Conservation (phyloP, 2,888 invertebrate genomes). For the Bombyx huttoni region DNA sequence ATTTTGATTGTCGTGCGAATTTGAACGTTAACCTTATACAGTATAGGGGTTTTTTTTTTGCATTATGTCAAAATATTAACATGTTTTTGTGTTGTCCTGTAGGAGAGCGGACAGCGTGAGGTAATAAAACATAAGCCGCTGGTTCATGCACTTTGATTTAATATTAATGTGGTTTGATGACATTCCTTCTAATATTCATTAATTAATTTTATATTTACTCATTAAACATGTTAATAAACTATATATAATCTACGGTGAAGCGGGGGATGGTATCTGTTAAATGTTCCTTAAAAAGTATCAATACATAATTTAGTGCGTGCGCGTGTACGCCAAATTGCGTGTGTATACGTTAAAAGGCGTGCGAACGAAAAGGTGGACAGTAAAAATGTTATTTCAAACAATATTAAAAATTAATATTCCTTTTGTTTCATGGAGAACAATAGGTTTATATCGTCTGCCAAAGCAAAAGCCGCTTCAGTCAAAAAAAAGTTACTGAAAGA, state of each 20-base stretch:
- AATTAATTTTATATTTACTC: neutral
- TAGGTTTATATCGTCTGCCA: too few relatives aligned
- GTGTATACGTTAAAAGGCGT: neutral
- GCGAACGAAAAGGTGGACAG: neutral
- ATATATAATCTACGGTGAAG: too few relatives aligned
- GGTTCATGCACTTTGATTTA: slow-evolving; percentile 51
- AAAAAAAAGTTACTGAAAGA: too few relatives aligned
- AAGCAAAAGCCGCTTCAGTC: too few relatives aligned
- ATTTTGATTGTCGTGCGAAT: neutral
- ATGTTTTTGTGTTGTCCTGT: slow-evolving; percentile 68
- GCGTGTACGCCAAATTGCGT: neutral
- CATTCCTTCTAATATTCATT: slow-evolving; percentile 15
- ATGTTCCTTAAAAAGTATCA: too few relatives aligned
- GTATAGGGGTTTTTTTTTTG: neutral
- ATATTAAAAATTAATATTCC: too few relatives aligned
- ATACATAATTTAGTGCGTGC: too few relatives aligned
- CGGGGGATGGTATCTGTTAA: too few relatives aligned
- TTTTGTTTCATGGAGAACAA: too few relatives aligned
- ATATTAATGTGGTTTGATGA: slow-evolving; percentile 32
- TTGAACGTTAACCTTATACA: neutral
- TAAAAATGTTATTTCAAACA: too few relatives aligned
- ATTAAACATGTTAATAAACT: neutral
- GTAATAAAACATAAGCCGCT: slow-evolving; percentile 70
- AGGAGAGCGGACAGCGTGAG: slow-evolving; percentile 81
- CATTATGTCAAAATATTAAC: slow-evolving; percentile 1